Conservation (phyloP, 2,113 vertebrate genomes). For the Bothrops jararaca region DNA sequence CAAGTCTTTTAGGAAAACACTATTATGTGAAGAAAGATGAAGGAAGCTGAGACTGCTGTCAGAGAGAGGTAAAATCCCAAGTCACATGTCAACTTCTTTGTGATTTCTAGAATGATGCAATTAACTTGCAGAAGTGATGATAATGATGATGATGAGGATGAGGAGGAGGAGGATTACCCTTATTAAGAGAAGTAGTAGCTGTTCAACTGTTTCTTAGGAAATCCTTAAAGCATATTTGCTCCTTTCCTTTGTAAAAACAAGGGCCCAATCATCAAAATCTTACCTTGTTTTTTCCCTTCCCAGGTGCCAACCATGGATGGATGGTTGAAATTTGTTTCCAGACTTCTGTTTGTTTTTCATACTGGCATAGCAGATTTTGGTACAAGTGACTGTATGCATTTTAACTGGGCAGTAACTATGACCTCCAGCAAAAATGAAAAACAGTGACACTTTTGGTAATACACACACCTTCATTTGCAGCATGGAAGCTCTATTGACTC, state of each 20-base stretch:
- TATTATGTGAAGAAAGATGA: background rate
- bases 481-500: background rate
- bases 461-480: background rate
- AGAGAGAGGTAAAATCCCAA: conserved; percentile 8
- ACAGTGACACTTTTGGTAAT: background rate
- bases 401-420: background rate
- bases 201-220: background rate
- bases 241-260: background rate
- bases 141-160: background rate
- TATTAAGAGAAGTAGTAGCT: background rate
- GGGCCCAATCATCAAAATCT: background rate
- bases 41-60: conserved; percentile 7
- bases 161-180: background rate
- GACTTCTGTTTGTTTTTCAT: background rate
- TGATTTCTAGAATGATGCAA: background rate
- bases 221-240: background rate
- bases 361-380: background rate
- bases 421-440: background rate
- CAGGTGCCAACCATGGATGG: background rate
- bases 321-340: background rate
- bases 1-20: conserved; percentile 14
- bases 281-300: background rate
- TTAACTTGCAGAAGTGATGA: background rate
- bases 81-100: background rate
- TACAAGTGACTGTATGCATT: background rate